Conservation (phyloP, 2,888 invertebrate species). For the Norana najaformis region DNA sequence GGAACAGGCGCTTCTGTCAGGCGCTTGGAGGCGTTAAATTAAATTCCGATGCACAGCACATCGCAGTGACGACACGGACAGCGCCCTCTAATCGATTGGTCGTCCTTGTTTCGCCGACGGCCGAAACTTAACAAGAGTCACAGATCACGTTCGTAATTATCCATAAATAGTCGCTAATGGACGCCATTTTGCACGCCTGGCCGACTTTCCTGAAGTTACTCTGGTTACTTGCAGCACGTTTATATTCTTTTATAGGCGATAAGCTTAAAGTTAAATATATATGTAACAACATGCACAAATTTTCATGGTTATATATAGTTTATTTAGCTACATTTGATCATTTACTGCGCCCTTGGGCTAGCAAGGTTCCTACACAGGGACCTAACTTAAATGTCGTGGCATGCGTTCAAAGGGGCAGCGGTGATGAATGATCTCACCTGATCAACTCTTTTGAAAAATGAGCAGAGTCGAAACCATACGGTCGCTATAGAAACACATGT, state of each 20-base stretch:
- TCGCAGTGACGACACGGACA: background rate
- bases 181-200: background rate
- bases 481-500: too few species aligned
- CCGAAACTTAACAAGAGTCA: background rate
- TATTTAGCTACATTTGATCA: background rate
- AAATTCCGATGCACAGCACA: background rate
- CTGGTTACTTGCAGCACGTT: background rate
- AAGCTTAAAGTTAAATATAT: background rate
- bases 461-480: too few species aligned
- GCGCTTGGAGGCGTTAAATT: background rate
- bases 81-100: background rate
- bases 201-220: background rate
- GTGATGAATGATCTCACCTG: too few species aligned
- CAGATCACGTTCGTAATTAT: background rate
- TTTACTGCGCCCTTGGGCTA: too few species aligned
- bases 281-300: background rate
- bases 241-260: background rate
- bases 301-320: background rate
- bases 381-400: too few species aligned
- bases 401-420: too few species aligned
- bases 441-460: too few species aligned
- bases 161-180: constrained; percentile 13
- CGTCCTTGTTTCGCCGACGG: background rate
- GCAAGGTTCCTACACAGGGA: too few species aligned
- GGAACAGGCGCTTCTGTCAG: background rate